Evolutionary conservation across 53 echinoderm and acorn worm genomes (phyloP).

Genomic region (Antedon mediterranea): DNA sequence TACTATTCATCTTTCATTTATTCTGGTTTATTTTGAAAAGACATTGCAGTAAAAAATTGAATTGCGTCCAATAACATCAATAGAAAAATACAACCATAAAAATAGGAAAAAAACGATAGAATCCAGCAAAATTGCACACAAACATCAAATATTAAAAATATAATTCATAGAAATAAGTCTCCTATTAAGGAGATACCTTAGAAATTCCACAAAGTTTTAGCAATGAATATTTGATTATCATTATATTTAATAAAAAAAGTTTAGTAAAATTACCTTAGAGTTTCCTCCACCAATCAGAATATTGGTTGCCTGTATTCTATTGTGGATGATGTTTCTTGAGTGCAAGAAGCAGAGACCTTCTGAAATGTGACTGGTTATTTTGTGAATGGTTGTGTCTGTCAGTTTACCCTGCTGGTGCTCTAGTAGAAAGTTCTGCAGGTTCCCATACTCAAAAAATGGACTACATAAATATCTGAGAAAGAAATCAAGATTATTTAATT

Average conservation of each 20-base stretch:
- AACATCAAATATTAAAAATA: no score
- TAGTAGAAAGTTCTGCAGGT: constrained; percentile 57
- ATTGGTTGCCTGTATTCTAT: constrained; percentile 53
- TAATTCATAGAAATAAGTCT: no score
- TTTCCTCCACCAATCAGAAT: constrained; percentile 75
- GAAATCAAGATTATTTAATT: background rate
- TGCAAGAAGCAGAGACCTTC: constrained; percentile 64
- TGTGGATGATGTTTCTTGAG: constrained; percentile 60
- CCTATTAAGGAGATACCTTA: no score
- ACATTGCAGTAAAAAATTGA: no score
- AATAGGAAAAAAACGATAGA: no score
- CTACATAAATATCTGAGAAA: constrained; percentile 70
- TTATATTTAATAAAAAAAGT: background rate
- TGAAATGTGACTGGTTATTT: constrained; percentile 44
- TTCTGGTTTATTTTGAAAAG: no score
- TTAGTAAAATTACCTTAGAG: constrained; percentile 37
- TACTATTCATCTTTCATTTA: no score
- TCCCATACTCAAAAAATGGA: constrained; percentile 65
- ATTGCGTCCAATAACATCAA: no score
- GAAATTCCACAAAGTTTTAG: no score
- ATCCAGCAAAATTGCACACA: no score
- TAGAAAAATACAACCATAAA: no score
- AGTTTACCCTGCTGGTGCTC: constrained; percentile 46
- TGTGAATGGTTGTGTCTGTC: constrained; percentile 48
- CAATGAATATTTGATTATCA: no score